Conservation (phyloP, 2,113 vertebrate genomes). For the Ageneiosus marmoratus region DNA sequence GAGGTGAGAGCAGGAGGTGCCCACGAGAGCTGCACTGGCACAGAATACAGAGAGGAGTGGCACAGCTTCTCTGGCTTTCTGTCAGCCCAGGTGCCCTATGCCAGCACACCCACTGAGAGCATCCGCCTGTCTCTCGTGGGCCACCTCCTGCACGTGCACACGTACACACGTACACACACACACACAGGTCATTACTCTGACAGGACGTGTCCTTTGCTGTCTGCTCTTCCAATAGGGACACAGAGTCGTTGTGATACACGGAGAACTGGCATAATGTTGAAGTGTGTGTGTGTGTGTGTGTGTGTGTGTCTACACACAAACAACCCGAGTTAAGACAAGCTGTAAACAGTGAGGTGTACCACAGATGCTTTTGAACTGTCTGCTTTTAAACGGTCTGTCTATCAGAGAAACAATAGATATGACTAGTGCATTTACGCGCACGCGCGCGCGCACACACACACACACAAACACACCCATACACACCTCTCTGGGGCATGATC, state of each 20-base stretch:
- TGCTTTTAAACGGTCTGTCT: no score
- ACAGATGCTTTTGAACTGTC: neutral
- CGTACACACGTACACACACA: slow-evolving; percentile 44
- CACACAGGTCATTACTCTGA: slow-evolving; percentile 76
- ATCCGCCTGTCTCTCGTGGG: slow-evolving; percentile 27
- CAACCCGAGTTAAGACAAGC: slow-evolving; percentile 9
- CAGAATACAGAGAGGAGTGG: slow-evolving; percentile 55
- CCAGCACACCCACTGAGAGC: slow-evolving; percentile 14
- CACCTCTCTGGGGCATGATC: neutral
- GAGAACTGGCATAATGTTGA: neutral
- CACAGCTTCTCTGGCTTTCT: slow-evolving; percentile 54
- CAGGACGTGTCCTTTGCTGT: slow-evolving; percentile 73
- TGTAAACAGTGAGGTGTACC: neutral
- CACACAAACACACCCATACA: neutral
- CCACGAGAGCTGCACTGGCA: slow-evolving; percentile 30
- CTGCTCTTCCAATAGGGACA: slow-evolving; percentile 61
- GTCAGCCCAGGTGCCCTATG: slow-evolving; percentile 48
- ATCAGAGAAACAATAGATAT: neutral
- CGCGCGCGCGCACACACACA: neutral
- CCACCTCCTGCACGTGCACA: slow-evolving; percentile 16
- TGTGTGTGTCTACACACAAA: neutral
- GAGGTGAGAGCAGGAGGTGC: neutral
- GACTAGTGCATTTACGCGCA: neutral
- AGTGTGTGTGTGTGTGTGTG: slow-evolving; percentile 10
- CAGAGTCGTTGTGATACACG: slow-evolving; percentile 30